Evolutionary conservation across 1,140 invertebrate genomes (phyloP).

Genomic region (Portunus trituberculatus): DNA sequence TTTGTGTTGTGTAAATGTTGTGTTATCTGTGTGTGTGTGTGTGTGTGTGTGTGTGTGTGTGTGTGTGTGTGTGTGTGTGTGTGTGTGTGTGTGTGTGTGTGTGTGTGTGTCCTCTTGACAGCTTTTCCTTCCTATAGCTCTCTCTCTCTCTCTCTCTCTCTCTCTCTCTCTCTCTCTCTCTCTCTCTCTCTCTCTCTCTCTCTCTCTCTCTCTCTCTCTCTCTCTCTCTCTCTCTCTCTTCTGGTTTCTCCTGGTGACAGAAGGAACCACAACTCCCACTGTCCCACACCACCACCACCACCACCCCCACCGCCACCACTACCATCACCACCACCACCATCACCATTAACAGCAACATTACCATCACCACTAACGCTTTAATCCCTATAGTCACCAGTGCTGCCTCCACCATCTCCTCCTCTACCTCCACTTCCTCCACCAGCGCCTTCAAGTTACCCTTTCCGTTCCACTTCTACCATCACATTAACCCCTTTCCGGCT

Average conservation of each 20-base stretch:
- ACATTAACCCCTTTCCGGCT: conserved; percentile 73
- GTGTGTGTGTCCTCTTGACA: too few relatives aligned
- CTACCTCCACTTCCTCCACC: neutral
- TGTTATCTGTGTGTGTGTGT: neutral
- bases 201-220: neutral
- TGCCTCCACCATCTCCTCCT: neutral
- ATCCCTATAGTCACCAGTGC: neutral
- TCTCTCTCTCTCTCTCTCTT: neutral
- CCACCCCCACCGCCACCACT: neutral
- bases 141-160: too few relatives aligned
- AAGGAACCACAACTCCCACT: neutral
- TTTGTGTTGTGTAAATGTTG: too few relatives aligned
- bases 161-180: neutral
- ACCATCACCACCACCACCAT: neutral
- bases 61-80: neutral
- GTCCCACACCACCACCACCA: neutral
- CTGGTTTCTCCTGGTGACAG: neutral
- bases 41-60: neutral
- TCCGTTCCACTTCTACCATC: conserved; percentile 69
- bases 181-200: neutral
- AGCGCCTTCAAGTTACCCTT: conserved; percentile 59
- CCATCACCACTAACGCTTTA: neutral
- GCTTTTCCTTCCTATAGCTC: too few relatives aligned
- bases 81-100: too few relatives aligned
- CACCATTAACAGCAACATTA: neutral